phyloP scores from a whole-genome alignment of 2,888 invertebrate genomes.

The Troides aeacus region DNA sequence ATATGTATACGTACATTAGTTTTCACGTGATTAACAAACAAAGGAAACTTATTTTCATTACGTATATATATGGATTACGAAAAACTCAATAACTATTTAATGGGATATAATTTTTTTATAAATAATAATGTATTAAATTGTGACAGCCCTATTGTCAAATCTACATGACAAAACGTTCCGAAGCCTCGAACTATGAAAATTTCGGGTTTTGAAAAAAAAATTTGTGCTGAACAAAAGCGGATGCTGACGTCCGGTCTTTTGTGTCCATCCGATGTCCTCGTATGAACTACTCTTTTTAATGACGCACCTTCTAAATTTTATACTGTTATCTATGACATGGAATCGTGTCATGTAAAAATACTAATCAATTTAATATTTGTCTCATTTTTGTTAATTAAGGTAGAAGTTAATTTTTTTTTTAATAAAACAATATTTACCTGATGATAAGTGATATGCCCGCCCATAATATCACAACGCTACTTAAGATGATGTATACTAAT shows the following conservation, averaged over 20 bases:
- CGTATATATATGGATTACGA: too few relatives aligned
- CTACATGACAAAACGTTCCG: slow-evolving; percentile 66
- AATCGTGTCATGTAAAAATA: slow-evolving; percentile 42
- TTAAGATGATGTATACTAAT: too few relatives aligned
- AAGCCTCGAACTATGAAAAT: slow-evolving; percentile 70
- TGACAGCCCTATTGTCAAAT: slow-evolving; percentile 41
- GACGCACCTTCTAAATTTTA: slow-evolving; percentile 59
- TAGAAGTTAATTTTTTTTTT: background rate
- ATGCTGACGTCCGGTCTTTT: slow-evolving; percentile 65
- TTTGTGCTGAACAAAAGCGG: slow-evolving; percentile 71
- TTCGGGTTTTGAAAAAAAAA: slow-evolving; percentile 75
- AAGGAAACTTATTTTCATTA: too few relatives aligned
- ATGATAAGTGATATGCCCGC: background rate
- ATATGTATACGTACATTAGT: too few relatives aligned
- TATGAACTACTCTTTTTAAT: slow-evolving; percentile 56
- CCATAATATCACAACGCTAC: too few relatives aligned
- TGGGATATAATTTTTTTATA: background rate
- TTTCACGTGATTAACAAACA: too few relatives aligned
- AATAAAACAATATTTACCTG: too few relatives aligned
- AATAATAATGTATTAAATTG: slow-evolving; percentile 5
- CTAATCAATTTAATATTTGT: background rate
- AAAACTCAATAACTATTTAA: too few relatives aligned
- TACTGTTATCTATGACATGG: slow-evolving; percentile 70
- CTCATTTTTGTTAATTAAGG: background rate
- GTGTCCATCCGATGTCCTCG: slow-evolving; percentile 74